These are phyloP conservation scores for Leptocoma aspasia DNA, from an alignment of 2,113 vertebrate species.

Conservation along the genomic window DNA sequence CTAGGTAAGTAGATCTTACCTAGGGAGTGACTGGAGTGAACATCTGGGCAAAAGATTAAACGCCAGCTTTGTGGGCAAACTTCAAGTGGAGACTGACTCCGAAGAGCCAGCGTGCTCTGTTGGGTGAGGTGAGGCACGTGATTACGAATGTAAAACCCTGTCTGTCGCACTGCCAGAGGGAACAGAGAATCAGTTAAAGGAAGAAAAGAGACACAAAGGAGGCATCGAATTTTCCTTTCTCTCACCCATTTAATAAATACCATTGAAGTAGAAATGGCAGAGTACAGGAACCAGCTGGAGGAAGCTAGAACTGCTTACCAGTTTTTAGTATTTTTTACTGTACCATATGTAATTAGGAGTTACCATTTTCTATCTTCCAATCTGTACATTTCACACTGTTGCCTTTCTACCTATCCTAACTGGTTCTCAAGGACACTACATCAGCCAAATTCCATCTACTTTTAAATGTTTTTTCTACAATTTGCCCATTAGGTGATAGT, in stretches of 20 bases:
- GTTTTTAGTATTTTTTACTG: background rate
- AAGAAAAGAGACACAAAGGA: background rate
- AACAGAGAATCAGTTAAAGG: background rate
- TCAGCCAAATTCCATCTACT: background rate
- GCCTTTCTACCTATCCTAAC: background rate
- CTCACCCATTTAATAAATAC: background rate
- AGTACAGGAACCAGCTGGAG: background rate
- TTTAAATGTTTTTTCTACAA: background rate
- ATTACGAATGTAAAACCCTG: background rate
- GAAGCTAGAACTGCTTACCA: background rate
- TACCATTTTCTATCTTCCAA: background rate
- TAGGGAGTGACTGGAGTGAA: background rate
- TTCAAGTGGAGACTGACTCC: background rate
- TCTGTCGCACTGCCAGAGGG: background rate
- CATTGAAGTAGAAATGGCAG: background rate
- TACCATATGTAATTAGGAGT: background rate
- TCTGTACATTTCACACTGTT: background rate
- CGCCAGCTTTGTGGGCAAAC: background rate
- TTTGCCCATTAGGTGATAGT: background rate
- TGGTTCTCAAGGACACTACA: background rate
- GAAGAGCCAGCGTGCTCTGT: background rate
- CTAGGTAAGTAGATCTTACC: too few species aligned
- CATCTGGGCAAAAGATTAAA: background rate
- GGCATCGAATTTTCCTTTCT: background rate
- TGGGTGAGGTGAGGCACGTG: background rate